These are phyloP conservation scores for Notolabrus celidotus DNA, from an alignment of 2,797 vertebrate species.

Conservation along the genomic window DNA sequence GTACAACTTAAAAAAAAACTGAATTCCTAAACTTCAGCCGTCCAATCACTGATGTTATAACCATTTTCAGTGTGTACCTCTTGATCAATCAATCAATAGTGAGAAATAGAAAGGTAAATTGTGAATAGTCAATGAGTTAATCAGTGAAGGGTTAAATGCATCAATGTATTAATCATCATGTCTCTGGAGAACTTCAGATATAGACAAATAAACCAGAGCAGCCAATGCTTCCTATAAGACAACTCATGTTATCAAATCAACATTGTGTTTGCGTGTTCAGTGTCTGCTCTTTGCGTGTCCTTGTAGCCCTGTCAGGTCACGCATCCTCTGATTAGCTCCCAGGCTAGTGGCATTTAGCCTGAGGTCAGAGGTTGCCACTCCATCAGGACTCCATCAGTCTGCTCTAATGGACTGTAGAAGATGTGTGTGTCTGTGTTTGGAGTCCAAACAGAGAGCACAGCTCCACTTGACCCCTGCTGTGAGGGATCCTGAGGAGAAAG, in stretches of 20 bases:
- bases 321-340: background rate
- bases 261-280: background rate
- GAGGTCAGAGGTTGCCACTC: conserved; percentile 34
- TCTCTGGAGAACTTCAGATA: too few relatives aligned
- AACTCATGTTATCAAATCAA: rapidly evolving
- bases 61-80: too few relatives aligned
- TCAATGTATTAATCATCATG: too few relatives aligned
- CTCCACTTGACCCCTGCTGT: conserved; percentile 25
- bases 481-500: background rate
- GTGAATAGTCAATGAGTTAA: too few relatives aligned
- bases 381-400: conserved; percentile 16
- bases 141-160: too few relatives aligned
- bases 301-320: conserved; percentile 7
- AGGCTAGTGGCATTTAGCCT: conserved; percentile 3
- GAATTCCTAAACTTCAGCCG: too few relatives aligned
- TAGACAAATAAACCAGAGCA: too few relatives aligned
- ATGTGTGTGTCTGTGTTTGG: conserved; percentile 4
- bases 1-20: too few relatives aligned
- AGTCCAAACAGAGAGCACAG: conserved; percentile 32
- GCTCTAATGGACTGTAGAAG: conserved; percentile 14
- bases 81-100: too few relatives aligned
- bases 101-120: too few relatives aligned
- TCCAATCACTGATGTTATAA: too few relatives aligned
- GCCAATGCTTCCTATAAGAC: too few relatives aligned
- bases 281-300: background rate